Conservation (phyloP, 1,140 invertebrate genomes). For the Cotesia typhae region DNA sequence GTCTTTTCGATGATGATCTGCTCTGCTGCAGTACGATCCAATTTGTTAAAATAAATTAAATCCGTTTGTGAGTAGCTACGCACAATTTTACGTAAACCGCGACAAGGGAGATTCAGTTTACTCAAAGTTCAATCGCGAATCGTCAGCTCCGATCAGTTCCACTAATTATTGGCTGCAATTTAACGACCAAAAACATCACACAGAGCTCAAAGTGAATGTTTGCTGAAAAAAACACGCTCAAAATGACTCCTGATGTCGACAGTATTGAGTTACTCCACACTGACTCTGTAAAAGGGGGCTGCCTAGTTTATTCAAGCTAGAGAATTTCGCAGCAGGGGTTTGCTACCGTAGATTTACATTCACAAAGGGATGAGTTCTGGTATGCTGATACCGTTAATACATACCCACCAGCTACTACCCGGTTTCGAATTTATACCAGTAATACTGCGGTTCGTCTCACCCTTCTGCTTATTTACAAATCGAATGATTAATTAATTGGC, state of each 20-base stretch:
- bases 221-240: constrained; percentile 52
- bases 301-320: neutral
- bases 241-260: constrained; percentile 28
- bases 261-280: neutral
- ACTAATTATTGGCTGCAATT: constrained; percentile 55
- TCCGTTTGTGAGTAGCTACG: neutral
- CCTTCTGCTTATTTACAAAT: too few species aligned
- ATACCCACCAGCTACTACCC: neutral
- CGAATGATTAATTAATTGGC: too few species aligned
- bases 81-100: constrained; percentile 15
- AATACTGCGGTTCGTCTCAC: too few species aligned
- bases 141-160: constrained; percentile 25
- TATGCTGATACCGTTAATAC: neutral
- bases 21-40: neutral
- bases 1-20: neutral
- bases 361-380: constrained; percentile 9
- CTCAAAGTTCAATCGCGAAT: constrained; percentile 26
- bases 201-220: constrained; percentile 40
- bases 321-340: neutral
- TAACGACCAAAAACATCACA: constrained; percentile 50
- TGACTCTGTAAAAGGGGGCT: neutral
- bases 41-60: constrained; percentile 10
- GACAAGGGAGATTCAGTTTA: constrained; percentile 16
- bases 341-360: neutral
- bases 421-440: too few species aligned